A percentile compares a stretch with the other conserved stretches of the same genome.
Evolutionary conservation across 1,140 invertebrate genomes (phyloP).

Genomic region (Argopecten irradians): DNA sequence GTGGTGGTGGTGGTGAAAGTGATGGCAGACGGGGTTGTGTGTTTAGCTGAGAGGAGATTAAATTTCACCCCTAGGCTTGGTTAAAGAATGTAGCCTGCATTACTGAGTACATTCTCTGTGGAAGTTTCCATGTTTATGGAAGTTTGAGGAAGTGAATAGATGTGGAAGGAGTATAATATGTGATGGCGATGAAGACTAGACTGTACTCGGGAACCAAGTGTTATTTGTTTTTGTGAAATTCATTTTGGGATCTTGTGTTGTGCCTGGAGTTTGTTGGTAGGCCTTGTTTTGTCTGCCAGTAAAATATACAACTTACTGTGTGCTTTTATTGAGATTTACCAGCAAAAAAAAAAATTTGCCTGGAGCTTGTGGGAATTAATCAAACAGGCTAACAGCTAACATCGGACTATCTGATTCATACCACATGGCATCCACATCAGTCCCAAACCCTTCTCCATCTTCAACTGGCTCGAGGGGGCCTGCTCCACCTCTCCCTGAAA

Average conservation of each 20-base stretch:
- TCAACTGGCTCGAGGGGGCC: constrained; percentile 54
- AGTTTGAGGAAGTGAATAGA: constrained; percentile 8
- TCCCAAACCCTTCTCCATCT: constrained; percentile 26
- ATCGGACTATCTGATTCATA: neutral
- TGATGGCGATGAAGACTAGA: neutral
- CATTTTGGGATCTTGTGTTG: neutral
- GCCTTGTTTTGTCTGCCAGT: neutral
- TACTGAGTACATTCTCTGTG: constrained; percentile 1
- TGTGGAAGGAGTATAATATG: neutral
- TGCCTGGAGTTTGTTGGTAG: neutral
- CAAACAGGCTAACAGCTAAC: neutral
- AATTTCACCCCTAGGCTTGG: constrained; percentile 5
- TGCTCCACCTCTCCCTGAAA: constrained; percentile 66
- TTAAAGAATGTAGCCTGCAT: constrained; percentile 1
- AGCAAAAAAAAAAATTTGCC: neutral
- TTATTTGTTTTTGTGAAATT: neutral
- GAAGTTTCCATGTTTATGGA: neutral
- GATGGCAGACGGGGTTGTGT: constrained; percentile 13
- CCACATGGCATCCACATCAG: constrained; percentile 37
- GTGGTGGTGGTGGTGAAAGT: neutral
- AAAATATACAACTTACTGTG: neutral
- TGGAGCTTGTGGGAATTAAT: neutral
- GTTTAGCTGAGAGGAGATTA: neutral
- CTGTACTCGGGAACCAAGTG: neutral
- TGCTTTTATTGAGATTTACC: neutral